These are phyloP conservation scores for Chondrilla cf. caribensis DNA, from an alignment of 37 sponge, comb jelly and placozoan species.

Conservation along the genomic window DNA sequence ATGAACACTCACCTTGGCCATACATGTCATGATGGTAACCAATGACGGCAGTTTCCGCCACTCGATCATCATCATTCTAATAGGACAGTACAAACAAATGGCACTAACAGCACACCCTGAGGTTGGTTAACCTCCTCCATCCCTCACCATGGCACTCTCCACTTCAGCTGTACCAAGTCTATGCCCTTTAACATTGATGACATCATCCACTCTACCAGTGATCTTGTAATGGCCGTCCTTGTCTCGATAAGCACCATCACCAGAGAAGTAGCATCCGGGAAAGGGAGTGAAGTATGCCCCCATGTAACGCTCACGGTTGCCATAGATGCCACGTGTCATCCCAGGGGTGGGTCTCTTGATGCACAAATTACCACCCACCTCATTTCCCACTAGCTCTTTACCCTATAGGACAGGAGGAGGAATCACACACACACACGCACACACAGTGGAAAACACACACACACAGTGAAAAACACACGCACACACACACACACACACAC, in stretches of 20 bases:
- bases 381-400: conserved; percentile 55
- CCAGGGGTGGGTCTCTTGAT: conserved; percentile 82
- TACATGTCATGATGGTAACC: conserved; percentile 58
- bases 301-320: conserved; percentile 75
- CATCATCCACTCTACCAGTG: conserved; percentile 96
- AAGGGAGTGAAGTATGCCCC: conserved; percentile 77
- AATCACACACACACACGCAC: neutral
- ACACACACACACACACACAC: conserved; percentile 3
- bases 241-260: conserved; percentile 87
- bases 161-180: conserved; percentile 95
- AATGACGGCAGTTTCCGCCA: conserved; percentile 91
- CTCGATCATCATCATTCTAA: conserved; percentile 67
- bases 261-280: conserved; percentile 83
- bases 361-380: conserved; percentile 79
- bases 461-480: too few relatives aligned
- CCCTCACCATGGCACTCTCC: conserved; percentile 87
- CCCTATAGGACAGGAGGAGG: conserved; percentile 31
- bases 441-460: too few relatives aligned
- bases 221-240: conserved; percentile 90
- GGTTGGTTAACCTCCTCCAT: neutral
- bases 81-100: neutral
- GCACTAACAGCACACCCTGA: neutral
- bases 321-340: conserved; percentile 89
- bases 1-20: conserved; percentile 52
- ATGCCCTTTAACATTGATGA: conserved; percentile 95